Evolutionary conservation across 2,113 vertebrate species (phyloP), one percentile per base, ranked within the genome.

Genomic region (Notechis scutatus): DNA sequence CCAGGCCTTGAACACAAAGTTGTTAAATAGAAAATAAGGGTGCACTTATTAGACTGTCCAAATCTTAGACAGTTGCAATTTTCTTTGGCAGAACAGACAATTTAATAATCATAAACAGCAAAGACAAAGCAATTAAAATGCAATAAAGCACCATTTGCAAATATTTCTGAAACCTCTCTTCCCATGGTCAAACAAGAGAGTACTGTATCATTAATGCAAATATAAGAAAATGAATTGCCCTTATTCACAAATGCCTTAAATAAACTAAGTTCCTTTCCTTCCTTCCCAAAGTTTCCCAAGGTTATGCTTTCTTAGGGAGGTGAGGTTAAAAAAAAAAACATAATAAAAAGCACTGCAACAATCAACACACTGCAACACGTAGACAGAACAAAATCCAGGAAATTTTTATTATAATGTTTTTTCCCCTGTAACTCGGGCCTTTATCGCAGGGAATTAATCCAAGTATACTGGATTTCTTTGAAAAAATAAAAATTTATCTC

Each of bases 181-280:
- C 5, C 39, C 18, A 0, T 47, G 24, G 45, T 47, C 90, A 91
- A n/a, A 20, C 21, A 52, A 74, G 47, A 91, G 39, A 55, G 61
- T 91, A 29, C 47, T 26, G 55, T 61, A 61, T 4, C 64, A 61
- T 4, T 92, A 90, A 92, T 88, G 47, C 57, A 21, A 57, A 93
- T 94, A 15, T 3, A 50, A 90, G 47, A 9, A 74, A 92, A 89
- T 86, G 89, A 88, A 85, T 34, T 88, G 10, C 0, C 89, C 21
- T 29, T 29, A 1, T 57, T 2, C 29, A 64, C 0, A 3, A 52
- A 91, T 57, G 23, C 93, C 0, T 88, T 88, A 61, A 94, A 87
- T 61, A 94, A 64, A 29, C 0, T 94, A 47, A 47, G 47, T 23
- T 34, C 91, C 92, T 9, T 52, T 87, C 85, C 91, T 93, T 92